Conservation (phyloP, 2,797 vertebrate species). For the Micropoecilia bifurca region DNA sequence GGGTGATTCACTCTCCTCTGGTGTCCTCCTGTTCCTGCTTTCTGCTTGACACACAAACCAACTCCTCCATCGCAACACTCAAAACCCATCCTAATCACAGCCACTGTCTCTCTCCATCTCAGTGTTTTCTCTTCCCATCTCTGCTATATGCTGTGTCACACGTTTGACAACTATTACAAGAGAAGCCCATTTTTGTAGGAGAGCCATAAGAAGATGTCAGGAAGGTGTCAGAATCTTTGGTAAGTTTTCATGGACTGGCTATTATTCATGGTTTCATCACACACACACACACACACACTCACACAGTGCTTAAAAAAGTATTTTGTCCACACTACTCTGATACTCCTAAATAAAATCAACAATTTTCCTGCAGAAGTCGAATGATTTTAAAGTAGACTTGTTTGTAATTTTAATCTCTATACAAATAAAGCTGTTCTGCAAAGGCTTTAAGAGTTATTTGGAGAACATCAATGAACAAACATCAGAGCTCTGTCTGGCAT, state of each 20-base stretch:
- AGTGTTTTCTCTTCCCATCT: conserved; percentile 3
- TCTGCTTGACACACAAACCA: conserved; percentile 32
- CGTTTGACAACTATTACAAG: conserved; percentile 12
- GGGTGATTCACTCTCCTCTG: conserved; percentile 52
- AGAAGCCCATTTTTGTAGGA: conserved; percentile 9
- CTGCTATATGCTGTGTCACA: conserved; percentile 19
- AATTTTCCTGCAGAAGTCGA: not conserved
- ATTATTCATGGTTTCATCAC: conserved; percentile 72
- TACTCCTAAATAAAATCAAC: not conserved
- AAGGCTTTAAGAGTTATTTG: not conserved
- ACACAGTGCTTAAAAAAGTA: conserved; percentile 5
- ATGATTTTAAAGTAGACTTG: not conserved
- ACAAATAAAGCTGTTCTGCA: not conserved
- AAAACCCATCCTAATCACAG: conserved; percentile 27
- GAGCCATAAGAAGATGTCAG: not conserved
- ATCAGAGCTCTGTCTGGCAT: not conserved
- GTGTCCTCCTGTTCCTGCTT: conserved; percentile 47
- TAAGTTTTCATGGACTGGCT: conserved; percentile 58
- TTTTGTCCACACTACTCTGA: not conserved
- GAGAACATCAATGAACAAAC: not conserved
- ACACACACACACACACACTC: conserved; percentile 32
- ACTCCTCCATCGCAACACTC: conserved; percentile 17
- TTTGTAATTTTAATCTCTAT: not conserved
- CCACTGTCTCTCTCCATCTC: conserved; percentile 14
- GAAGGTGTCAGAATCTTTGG: conserved; percentile 44